Conservation (phyloP, 2,113 vertebrate species). For the Oophaga pumilio region DNA sequence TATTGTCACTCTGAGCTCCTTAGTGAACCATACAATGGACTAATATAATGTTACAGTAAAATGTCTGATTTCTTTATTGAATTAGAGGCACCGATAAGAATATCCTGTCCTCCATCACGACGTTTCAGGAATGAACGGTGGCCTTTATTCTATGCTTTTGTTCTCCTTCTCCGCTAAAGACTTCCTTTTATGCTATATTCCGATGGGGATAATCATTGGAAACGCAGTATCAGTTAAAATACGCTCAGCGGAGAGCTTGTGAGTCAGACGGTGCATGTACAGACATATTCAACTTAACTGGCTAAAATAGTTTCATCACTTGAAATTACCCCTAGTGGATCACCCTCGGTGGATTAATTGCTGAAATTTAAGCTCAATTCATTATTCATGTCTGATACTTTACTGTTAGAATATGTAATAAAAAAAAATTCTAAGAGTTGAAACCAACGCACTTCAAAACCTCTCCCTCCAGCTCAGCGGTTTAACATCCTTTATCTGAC, state of each 20-base stretch:
- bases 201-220: slow-evolving; percentile 38
- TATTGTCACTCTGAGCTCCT: background rate
- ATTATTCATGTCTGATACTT: slow-evolving; percentile 42
- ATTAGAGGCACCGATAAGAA: background rate
- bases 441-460: background rate
- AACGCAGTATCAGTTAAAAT: slow-evolving; percentile 14
- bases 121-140: background rate
- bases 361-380: slow-evolving; percentile 41
- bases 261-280: slow-evolving; percentile 23
- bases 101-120: background rate
- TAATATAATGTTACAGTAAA: background rate
- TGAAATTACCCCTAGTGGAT: slow-evolving; percentile 40
- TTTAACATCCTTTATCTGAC: slow-evolving; percentile 34
- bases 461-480: slow-evolving; percentile 11
- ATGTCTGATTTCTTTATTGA: background rate
- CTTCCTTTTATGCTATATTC: slow-evolving; percentile 12
- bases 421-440: slow-evolving; percentile 12
- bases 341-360: slow-evolving; percentile 37
- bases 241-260: slow-evolving; percentile 22
- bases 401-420: slow-evolving; percentile 13
- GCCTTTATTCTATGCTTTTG: slow-evolving; percentile 2
- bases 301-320: slow-evolving; percentile 40
- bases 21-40: background rate
- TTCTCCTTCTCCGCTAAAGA: background rate
- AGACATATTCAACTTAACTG: slow-evolving; percentile 21